Percentiles rank a stretch among this genome's conserved stretches.
These are phyloP conservation scores for Andrena flavipes DNA, from an alignment of 2,888 invertebrate genomes.

Conservation along the genomic window DNA sequence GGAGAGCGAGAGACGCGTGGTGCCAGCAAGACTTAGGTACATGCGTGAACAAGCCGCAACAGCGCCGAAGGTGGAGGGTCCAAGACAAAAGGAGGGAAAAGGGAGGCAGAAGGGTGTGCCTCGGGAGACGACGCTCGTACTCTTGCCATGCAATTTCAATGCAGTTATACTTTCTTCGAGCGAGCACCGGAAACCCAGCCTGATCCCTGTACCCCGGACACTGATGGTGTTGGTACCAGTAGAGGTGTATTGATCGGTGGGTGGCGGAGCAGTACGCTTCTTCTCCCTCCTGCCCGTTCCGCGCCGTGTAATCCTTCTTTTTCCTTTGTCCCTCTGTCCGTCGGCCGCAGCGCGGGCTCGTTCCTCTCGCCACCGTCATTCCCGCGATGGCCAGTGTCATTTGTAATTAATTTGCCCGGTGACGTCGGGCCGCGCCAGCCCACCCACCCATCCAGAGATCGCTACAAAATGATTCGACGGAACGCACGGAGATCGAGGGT, in stretches of 20 bases:
- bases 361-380: conserved; percentile 25
- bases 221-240: conserved; percentile 72
- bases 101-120: background rate
- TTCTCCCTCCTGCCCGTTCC: conserved; percentile 29
- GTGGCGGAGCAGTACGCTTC: conserved; percentile 74
- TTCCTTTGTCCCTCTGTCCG: conserved; percentile 29
- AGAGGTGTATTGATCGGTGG: conserved; percentile 83
- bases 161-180: conserved; percentile 43
- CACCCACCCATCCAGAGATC: background rate
- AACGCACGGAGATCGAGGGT: too few relatives aligned
- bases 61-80: background rate
- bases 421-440: too few relatives aligned
- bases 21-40: background rate
- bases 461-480: background rate
- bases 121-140: conserved; percentile 1
- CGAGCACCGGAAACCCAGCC: conserved; percentile 36
- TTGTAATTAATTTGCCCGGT: conserved; percentile 37
- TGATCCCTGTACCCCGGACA: conserved; percentile 47
- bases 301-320: conserved; percentile 29
- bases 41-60: conserved; percentile 7
- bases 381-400: conserved; percentile 28
- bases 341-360: conserved; percentile 3
- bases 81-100: background rate
- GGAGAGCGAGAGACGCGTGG: conserved; percentile 8
- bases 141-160: conserved; percentile 40